Conservation (phyloP, 2,888 invertebrate genomes). For the Tyria jacobaeae region DNA sequence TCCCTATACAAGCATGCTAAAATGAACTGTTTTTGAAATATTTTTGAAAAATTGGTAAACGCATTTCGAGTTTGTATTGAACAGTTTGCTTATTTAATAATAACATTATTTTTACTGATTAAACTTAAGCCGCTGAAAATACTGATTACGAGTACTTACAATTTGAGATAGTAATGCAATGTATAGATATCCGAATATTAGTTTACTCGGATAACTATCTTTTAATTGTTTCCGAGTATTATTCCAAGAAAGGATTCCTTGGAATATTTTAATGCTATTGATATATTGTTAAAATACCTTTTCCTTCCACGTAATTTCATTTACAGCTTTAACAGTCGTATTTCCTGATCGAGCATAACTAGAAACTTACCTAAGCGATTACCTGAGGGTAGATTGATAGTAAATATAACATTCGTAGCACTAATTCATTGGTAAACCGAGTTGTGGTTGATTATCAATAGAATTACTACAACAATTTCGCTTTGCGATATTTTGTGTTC, state of each 20-base stretch:
- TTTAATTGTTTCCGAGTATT: no score
- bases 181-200: not conserved
- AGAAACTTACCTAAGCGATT: conserved; percentile 32
- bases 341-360: conserved; percentile 15
- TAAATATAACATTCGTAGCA: conserved; percentile 32
- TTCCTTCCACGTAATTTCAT: conserved; percentile 6
- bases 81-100: no score
- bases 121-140: not conserved
- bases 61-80: no score
- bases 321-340: conserved; percentile 13
- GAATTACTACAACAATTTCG: conserved; percentile 46
- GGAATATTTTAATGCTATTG: not conserved
- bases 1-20: no score
- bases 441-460: conserved; percentile 51
- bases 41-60: no score
- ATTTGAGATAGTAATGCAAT: not conserved
- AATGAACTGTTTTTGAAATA: no score
- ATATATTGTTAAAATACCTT: not conserved
- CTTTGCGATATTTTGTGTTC: conserved; percentile 43
- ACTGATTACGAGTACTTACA: not conserved
- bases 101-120: not conserved
- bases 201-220: no score
- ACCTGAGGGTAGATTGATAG: conserved; percentile 32
- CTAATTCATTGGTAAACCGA: conserved; percentile 33
- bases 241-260: not conserved